Conservation (phyloP, 2,888 invertebrate species). For the Scaptomyza flava region DNA sequence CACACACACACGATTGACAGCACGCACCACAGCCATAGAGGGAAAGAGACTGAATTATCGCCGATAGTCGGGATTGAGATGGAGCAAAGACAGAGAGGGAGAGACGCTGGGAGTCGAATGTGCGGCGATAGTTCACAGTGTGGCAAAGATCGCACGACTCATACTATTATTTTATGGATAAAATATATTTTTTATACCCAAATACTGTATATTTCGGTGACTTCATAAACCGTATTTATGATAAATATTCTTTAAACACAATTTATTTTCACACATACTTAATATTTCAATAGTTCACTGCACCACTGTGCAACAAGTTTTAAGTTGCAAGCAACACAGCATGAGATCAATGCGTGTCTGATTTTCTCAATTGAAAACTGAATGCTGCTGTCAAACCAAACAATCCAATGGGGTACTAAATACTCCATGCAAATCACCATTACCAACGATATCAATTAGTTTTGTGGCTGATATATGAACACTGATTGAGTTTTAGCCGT, state of each 20-base stretch:
- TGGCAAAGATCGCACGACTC: not conserved
- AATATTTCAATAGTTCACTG: not conserved
- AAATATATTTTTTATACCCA: too few relatives aligned
- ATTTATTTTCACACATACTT: not conserved
- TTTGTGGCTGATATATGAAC: constrained; percentile 41
- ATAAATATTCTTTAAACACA: too few relatives aligned
- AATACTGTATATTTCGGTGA: too few relatives aligned
- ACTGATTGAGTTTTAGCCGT: constrained; percentile 69
- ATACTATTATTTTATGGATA: too few relatives aligned
- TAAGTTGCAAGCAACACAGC: constrained; percentile 24
- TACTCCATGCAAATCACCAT: constrained; percentile 28
- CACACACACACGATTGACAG: constrained; percentile 39
- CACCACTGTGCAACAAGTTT: constrained; percentile 21
- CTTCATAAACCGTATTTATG: too few relatives aligned
- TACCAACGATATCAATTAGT: constrained; percentile 20
- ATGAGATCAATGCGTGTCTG: constrained; percentile 32
- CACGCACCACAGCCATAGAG: constrained; percentile 47
- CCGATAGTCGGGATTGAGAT: constrained; percentile 41
- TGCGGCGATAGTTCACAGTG: constrained; percentile 18
- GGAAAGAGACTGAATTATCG: constrained; percentile 34
- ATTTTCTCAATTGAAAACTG: constrained; percentile 6
- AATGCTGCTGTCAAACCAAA: constrained; percentile 28
- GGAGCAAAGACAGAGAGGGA: constrained; percentile 1
- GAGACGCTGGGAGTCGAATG: constrained; percentile 46
- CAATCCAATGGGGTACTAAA: constrained; percentile 8